Evolutionary conservation across 2,113 vertebrate species (phyloP).

Genomic region (Suncus etruscus): DNA sequence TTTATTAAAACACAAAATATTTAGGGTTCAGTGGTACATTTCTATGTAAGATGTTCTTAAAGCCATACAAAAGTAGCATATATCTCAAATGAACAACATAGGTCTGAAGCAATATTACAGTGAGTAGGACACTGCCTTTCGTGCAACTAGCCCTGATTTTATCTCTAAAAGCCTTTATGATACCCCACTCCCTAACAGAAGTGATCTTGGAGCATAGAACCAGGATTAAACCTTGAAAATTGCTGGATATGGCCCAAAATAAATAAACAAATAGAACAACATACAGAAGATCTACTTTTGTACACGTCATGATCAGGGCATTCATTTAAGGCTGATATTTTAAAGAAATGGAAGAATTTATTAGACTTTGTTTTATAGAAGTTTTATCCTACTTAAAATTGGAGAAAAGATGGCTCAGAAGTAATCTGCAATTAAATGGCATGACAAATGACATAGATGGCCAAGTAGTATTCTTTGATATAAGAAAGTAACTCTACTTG

Average conservation of each 20-base stretch:
- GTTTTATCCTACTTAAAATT: constrained; percentile 74
- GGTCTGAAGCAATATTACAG: too few relatives aligned
- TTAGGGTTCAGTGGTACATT: not conserved
- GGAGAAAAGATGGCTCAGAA: constrained; percentile 71
- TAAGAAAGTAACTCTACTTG: constrained; percentile 88
- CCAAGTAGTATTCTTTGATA: constrained; percentile 83
- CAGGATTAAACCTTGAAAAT: too few relatives aligned
- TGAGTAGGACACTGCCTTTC: too few relatives aligned
- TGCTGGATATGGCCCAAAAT: too few relatives aligned
- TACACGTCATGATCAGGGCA: constrained; percentile 60
- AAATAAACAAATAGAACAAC: not conserved
- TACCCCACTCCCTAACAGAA: too few relatives aligned
- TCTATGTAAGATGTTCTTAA: not conserved
- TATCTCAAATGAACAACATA: constrained; percentile 16
- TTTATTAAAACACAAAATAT: not conserved
- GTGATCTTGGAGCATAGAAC: too few relatives aligned
- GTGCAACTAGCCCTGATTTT: too few relatives aligned
- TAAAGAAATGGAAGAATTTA: constrained; percentile 70
- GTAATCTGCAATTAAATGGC: constrained; percentile 78
- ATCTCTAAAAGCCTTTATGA: too few relatives aligned
- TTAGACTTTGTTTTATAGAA: constrained; percentile 72
- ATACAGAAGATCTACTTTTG: constrained; percentile 64
- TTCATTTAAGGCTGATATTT: constrained; percentile 74
- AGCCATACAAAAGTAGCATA: not conserved
- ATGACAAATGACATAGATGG: constrained; percentile 80